Evolutionary conservation across 2,113 vertebrate species (phyloP), one percentile per base, ranked within the genome.

Genomic region (Verasper variegatus): DNA sequence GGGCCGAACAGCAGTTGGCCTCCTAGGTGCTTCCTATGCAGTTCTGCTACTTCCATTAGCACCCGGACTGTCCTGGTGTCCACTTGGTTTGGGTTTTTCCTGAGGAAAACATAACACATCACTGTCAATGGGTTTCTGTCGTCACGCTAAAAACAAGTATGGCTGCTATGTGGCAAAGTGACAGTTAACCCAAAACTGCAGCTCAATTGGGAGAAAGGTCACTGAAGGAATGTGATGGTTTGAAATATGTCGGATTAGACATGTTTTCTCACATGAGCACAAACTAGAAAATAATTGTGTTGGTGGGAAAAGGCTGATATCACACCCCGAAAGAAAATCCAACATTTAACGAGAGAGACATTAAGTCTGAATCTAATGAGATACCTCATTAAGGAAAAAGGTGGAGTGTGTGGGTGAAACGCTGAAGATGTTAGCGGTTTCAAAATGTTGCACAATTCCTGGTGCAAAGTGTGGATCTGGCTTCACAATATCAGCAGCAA

Each of bases 41-140:
- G 94, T 71, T 99, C 98, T 1, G 98, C 98, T 49, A 99, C 97
- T 92, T 99, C 98, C 82, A 99, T 96, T 86, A 99, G 95, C 64
- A 97, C 93, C 71, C 95, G 93, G 74, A 95, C 94, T 37, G 97
- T 98, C 89, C 96, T 95, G 68, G 94, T 82, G 71, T 99, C 97
- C 79, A 96, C 97, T 82, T 98, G 97, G 80, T 98, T 97, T 31
- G 96, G 95, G 82, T 97, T 99, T 95, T 99, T 99, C 83, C 98
- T 99, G 31, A 67, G 40, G 23, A 56, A 47, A 75, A 71, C 51
- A 54, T 49, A 2, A 54, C 3, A 11, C 35, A 31, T 31, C 31
- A 31, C 1, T 31, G 31, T 31, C 31, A 31, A 31, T 31, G 5
- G 31, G 24, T 24, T 31, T 31, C 31, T 13, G 21, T 51, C 51